A percentile compares a stretch with the other conserved stretches of the same genome.
These are phyloP conservation scores for Latrodectus geometricus DNA, from an alignment of 1,140 invertebrate species.

Conservation along the genomic window DNA sequence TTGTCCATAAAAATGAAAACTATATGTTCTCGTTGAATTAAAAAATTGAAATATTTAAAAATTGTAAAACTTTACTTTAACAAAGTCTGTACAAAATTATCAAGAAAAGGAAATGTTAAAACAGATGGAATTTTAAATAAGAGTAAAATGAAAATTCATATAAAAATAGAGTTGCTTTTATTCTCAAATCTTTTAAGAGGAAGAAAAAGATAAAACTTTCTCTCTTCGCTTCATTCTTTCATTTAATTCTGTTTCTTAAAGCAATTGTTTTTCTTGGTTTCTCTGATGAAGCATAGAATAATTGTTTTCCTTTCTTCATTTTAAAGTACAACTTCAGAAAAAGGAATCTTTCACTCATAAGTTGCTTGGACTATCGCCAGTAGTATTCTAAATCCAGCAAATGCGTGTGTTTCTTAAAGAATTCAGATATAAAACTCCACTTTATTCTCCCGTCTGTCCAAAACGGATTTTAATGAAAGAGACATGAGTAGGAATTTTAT, in stretches of 20 bases:
- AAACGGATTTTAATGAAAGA: constrained; percentile 13
- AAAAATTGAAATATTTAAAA: too few relatives aligned
- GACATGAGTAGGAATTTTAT: constrained; percentile 1
- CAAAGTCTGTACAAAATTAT: too few relatives aligned
- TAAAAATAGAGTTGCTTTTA: too few relatives aligned
- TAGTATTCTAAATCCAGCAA: neutral
- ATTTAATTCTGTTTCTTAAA: neutral
- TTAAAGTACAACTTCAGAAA: constrained; percentile 16
- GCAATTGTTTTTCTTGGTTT: neutral
- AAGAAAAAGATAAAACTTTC: neutral
- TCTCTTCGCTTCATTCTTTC: constrained; percentile 5
- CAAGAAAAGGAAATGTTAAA: too few relatives aligned
- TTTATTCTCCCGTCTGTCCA: neutral
- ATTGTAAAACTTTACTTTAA: too few relatives aligned
- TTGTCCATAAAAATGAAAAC: too few relatives aligned
- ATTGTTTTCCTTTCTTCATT: constrained; percentile 37
- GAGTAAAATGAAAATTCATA: too few relatives aligned
- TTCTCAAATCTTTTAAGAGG: too few relatives aligned
- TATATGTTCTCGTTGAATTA: too few relatives aligned
- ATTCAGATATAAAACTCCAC: neutral
- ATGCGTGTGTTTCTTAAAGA: neutral
- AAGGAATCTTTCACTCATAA: constrained; percentile 24
- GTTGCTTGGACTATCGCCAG: constrained; percentile 40
- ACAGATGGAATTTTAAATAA: too few relatives aligned
- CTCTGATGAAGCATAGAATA: constrained; percentile 54